Percentiles rank a stretch among this genome's conserved stretches.
These are phyloP conservation scores for Smutsia temminckii DNA, from an alignment of 2,797 vertebrate genomes.

Conservation along the genomic window DNA sequence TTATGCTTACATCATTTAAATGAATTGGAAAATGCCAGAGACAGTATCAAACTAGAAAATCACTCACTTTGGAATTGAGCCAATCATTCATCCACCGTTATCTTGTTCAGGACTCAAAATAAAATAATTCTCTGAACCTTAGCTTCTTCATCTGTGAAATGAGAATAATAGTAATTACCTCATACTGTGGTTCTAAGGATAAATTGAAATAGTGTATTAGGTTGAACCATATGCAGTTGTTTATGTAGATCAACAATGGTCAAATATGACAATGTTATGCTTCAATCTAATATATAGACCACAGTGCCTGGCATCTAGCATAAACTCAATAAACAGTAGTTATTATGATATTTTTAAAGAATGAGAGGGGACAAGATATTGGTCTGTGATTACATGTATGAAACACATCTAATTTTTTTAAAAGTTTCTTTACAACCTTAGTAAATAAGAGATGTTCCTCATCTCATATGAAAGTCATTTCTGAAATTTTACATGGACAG, in stretches of 20 bases:
- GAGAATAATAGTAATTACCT: not conserved
- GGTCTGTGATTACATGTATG: not conserved
- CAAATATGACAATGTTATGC: not conserved
- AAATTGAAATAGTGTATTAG: not conserved
- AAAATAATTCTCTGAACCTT: not conserved
- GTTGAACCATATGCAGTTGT: not conserved
- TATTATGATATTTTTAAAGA: constrained; percentile 16
- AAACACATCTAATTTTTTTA: not conserved
- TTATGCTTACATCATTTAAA: not conserved
- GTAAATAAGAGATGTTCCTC: not conserved
- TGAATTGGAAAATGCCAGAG: not conserved
- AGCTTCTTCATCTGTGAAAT: not conserved
- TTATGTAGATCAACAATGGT: not conserved
- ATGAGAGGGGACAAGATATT: not conserved
- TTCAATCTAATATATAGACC: not conserved
- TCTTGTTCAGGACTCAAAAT: not conserved
- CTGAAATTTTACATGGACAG: constrained; percentile 15
- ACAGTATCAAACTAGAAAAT: not conserved
- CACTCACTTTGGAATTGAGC: not conserved
- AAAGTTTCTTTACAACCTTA: not conserved
- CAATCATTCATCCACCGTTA: not conserved
- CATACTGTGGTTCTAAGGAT: not conserved
- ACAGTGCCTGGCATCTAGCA: not conserved
- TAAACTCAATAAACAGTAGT: constrained; percentile 23
- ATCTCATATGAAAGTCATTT: not conserved